A percentile compares a stretch with the other conserved stretches of the same genome.
Evolutionary conservation across 2,888 invertebrate species (phyloP).

Genomic region (Cyaniris semiargus): DNA sequence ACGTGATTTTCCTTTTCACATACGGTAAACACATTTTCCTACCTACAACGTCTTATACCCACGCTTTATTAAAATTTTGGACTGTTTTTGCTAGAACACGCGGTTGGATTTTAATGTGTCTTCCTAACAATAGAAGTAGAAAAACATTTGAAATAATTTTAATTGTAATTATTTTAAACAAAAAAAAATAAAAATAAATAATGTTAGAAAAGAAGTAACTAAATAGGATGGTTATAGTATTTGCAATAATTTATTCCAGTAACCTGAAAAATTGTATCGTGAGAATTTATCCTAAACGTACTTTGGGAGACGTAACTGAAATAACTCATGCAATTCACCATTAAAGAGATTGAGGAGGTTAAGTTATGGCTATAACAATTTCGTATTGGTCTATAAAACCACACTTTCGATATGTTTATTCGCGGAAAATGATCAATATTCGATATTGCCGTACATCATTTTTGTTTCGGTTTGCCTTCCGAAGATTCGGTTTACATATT

Average conservation of each 20-base stretch:
- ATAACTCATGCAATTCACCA: slow-evolving; percentile 20
- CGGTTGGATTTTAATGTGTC: background rate
- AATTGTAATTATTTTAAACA: background rate
- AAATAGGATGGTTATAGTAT: background rate
- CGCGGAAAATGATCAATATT: slow-evolving; percentile 75
- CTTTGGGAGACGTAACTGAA: slow-evolving; percentile 25
- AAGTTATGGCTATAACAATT: slow-evolving; percentile 76
- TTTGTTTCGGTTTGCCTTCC: slow-evolving; percentile 9
- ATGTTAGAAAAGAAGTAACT: background rate
- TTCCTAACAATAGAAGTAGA: background rate
- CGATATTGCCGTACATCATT: slow-evolving; percentile 55
- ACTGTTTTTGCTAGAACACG: slow-evolving; percentile 48
- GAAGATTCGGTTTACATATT: slow-evolving; percentile 15
- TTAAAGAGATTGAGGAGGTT: slow-evolving; percentile 63
- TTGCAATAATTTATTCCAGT: background rate
- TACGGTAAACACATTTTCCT: slow-evolving; percentile 71
- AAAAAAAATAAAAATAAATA: background rate
- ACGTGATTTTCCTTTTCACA: slow-evolving; percentile 67
- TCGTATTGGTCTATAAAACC: slow-evolving; percentile 77
- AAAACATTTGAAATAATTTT: background rate
- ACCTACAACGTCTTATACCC: background rate
- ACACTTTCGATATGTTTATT: slow-evolving; percentile 76
- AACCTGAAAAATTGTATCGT: slow-evolving; percentile 32
- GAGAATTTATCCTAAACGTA: slow-evolving; percentile 37
- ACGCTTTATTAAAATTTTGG: slow-evolving; percentile 49